phyloP scores from a whole-genome alignment of 1,140 invertebrate species.

The Heliothis subflexa region DNA sequence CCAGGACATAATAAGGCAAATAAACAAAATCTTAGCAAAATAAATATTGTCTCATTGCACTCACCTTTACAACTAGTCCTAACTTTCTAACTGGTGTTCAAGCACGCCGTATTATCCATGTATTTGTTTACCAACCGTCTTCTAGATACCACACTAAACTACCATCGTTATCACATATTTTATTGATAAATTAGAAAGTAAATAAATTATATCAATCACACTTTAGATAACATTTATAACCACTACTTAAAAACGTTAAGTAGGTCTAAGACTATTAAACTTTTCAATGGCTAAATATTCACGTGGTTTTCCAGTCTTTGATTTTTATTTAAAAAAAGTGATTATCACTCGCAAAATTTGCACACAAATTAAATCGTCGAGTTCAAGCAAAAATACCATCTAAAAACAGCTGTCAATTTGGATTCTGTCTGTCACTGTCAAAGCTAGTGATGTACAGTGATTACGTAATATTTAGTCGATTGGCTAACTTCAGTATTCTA shows the following conservation, averaged over 20 bases:
- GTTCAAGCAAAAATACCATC: neutral
- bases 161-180: slow-evolving; percentile 42
- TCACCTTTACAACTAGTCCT: slow-evolving; percentile 4
- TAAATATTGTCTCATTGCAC: neutral
- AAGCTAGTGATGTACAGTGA: neutral
- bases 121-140: slow-evolving; percentile 46
- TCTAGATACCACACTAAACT: slow-evolving; percentile 29
- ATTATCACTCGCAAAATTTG: slow-evolving; percentile 18
- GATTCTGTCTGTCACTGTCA: slow-evolving; percentile 3
- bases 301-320: neutral
- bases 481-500: neutral
- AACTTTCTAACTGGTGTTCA: slow-evolving; percentile 5
- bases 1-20: too few species aligned
- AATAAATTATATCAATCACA: slow-evolving; percentile 29
- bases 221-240: slow-evolving; percentile 20
- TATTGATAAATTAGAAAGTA: slow-evolving; percentile 83
- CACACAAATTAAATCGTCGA: slow-evolving; percentile 28
- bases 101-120: slow-evolving; percentile 18
- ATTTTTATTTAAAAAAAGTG: neutral
- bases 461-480: slow-evolving; percentile 20
- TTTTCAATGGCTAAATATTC: neutral
- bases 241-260: neutral
- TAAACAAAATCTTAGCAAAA: neutral
- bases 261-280: neutral
- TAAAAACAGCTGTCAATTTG: neutral